phyloP scores from a whole-genome alignment of 2,888 invertebrate genomes.

The Euplexia lucipara region DNA sequence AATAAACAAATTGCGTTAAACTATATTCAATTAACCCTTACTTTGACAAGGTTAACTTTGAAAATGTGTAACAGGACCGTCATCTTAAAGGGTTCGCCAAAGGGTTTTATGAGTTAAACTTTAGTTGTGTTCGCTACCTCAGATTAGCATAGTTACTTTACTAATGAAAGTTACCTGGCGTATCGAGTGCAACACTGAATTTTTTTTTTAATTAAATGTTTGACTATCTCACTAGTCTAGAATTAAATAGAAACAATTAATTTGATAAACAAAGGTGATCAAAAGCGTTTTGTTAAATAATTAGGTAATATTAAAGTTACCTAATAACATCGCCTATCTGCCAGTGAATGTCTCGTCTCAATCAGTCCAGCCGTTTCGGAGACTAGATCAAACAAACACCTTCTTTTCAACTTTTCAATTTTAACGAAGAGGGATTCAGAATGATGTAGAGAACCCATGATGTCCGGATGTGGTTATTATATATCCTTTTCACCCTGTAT shows the following conservation, averaged over 20 bases:
- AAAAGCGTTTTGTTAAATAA: not conserved
- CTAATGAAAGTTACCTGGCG: conserved; percentile 11
- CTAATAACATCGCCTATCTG: too few relatives aligned
- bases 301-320: not conserved
- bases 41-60: conserved; percentile 75
- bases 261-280: not conserved
- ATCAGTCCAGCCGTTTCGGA: too few relatives aligned
- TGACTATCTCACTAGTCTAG: too few relatives aligned
- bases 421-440: too few relatives aligned
- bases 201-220: not conserved
- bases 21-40: conserved; percentile 76
- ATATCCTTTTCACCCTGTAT: too few relatives aligned
- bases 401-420: too few relatives aligned
- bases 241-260: too few relatives aligned
- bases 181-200: not conserved
- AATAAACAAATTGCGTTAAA: conserved; percentile 69
- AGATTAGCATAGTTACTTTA: conserved; percentile 41
- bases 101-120: conserved; percentile 69
- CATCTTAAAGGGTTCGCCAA: conserved; percentile 74
- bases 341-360: too few relatives aligned
- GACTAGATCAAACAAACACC: too few relatives aligned
- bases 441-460: too few relatives aligned
- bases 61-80: conserved; percentile 71
- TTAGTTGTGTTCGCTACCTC: conserved; percentile 52
- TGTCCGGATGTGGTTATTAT: too few relatives aligned